Conservation (phyloP, 2,888 invertebrate genomes). For the Lepidonotus clava region DNA sequence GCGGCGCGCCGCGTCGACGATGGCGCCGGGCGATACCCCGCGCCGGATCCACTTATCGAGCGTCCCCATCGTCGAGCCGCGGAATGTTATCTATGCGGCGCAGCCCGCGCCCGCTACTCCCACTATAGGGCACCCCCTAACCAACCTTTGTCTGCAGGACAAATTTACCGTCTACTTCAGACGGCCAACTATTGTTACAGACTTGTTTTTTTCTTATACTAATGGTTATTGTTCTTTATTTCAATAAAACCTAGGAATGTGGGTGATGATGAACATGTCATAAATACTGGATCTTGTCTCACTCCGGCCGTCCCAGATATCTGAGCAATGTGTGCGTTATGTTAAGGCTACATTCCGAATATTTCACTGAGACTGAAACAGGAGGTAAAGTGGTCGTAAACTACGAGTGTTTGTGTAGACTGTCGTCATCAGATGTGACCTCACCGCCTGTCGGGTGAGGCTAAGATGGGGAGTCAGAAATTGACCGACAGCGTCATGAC, state of each 20-base stretch:
- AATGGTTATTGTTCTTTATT: slow-evolving; percentile 17
- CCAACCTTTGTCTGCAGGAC: neutral
- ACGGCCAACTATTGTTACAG: neutral
- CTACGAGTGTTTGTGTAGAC: too few relatives aligned
- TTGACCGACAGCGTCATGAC: too few relatives aligned
- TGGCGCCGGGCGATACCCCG: too few relatives aligned
- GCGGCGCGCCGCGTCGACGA: too few relatives aligned
- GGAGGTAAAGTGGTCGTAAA: too few relatives aligned
- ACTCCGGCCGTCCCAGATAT: neutral
- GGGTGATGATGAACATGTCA: neutral
- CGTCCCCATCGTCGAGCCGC: neutral
- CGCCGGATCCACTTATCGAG: too few relatives aligned
- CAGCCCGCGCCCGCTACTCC: neutral
- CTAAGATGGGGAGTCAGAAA: too few relatives aligned
- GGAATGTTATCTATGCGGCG: slow-evolving; percentile 24
- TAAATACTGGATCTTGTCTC: too few relatives aligned
- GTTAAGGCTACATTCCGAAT: too few relatives aligned
- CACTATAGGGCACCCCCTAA: neutral
- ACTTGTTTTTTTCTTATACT: slow-evolving; percentile 22
- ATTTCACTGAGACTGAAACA: too few relatives aligned
- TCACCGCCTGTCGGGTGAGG: too few relatives aligned
- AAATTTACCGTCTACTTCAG: neutral
- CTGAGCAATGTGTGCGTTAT: neutral
- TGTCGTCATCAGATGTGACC: too few relatives aligned
- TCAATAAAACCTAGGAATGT: neutral